These are phyloP conservation scores for Turdus rufiventris DNA, from an alignment of 2,113 vertebrate species.

Conservation along the genomic window DNA sequence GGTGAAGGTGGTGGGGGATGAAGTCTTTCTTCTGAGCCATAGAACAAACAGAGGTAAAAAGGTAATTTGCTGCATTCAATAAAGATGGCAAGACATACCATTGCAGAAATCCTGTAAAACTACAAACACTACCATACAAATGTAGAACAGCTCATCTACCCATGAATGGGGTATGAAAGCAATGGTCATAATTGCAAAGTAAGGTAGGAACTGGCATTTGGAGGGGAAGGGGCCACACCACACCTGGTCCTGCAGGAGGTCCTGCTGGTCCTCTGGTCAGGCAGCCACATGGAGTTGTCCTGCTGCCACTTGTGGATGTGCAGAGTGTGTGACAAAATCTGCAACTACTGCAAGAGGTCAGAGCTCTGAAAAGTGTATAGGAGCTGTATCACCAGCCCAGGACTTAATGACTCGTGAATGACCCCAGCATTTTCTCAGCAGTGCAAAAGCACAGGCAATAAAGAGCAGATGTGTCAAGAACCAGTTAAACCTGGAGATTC, in stretches of 20 bases:
- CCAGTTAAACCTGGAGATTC: background rate
- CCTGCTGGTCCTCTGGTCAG: rapidly evolving
- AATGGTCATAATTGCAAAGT: background rate
- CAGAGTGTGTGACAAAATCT: background rate
- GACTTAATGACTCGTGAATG: background rate
- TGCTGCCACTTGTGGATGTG: background rate
- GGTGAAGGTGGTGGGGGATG: background rate
- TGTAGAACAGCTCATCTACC: background rate
- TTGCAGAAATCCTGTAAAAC: background rate
- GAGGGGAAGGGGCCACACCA: background rate
- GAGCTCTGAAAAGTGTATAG: rapidly evolving
- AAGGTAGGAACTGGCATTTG: background rate
- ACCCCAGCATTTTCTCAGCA: background rate
- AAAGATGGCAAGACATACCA: background rate
- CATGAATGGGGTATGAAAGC: background rate
- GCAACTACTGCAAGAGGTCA: rapidly evolving
- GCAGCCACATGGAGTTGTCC: background rate
- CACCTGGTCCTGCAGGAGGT: rapidly evolving
- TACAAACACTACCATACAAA: background rate
- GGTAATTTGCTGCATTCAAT: background rate
- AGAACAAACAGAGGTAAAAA: background rate
- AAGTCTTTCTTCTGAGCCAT: background rate
- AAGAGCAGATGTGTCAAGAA: background rate
- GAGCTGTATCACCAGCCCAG: background rate
- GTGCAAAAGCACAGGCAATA: background rate